Base-by-base conservation (phyloP, 2,797 vertebrate species). In the Neosilurus mollespiculum region DNA sequence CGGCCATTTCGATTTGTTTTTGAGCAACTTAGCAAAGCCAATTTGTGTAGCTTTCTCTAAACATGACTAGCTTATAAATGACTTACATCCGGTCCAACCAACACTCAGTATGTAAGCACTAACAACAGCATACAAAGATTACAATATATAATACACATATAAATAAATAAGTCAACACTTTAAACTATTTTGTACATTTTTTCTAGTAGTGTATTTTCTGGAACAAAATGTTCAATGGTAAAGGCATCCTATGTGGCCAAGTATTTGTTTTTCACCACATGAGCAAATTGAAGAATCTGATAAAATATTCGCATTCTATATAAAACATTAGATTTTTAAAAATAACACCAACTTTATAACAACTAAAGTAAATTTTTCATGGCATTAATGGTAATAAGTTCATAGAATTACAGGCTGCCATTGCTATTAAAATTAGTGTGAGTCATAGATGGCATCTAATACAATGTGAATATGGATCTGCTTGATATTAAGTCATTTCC, bases 1-100 rank as follows among this genome's bases (percentile, higher is more conserved):
- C 89, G 90, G 91, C 91, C 92, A 91, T 93, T 93, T 93, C 92
- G 88, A 91, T 91, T 89, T 91, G 89, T 82, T 94, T 90, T 91
- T 91, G 88, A 89, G 88, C 87, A 84, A 88, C 90, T 90, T 67
- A 80, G 88, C 89, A 86, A 80, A 70, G 69, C 89, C 90, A 88
- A 89, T 88, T 89, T 69, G 81, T 86, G 87, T 83, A 62, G 84
- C 84, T 87, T 91, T 90, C 30, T 81, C 76, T 30, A 64, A 24
- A 88, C 75, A 65, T 26, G 76, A 87, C 80, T 85, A 88, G 88
- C 86, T 82, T 65, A 65, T 43, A 65, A 78, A 78, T 78, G 85
- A 77, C 69, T 53, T 62, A 53, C 78, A 59, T 71, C 24, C 30
- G 65, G 80, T n/a, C 69, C 43, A 87, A 73, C 83, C 71, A 83